phyloP scores from a whole-genome alignment of 1,140 invertebrate species.

The Euura saliciscinereae region DNA sequence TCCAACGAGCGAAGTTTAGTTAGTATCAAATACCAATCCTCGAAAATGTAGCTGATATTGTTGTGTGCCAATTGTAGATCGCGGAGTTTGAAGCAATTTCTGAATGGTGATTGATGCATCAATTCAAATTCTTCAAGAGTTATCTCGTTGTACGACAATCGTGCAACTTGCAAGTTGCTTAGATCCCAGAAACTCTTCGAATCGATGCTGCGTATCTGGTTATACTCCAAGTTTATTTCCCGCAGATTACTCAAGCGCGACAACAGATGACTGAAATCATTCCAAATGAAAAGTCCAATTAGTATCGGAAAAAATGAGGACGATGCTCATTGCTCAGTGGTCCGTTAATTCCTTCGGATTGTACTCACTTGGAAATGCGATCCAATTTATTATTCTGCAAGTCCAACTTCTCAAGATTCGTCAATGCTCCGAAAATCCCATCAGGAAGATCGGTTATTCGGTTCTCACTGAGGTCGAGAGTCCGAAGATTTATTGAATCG shows the following conservation, averaged over 20 bases:
- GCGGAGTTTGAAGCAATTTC: constrained; percentile 57
- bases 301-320: background rate
- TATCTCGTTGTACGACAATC: constrained; percentile 63
- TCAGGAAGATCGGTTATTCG: constrained; percentile 60
- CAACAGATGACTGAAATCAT: constrained; percentile 47
- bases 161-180: constrained; percentile 50
- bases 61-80: constrained; percentile 68
- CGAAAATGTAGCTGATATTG: constrained; percentile 62
- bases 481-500: constrained; percentile 62
- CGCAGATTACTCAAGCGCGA: constrained; percentile 34
- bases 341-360: background rate
- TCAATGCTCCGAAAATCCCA: constrained; percentile 59
- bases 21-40: constrained; percentile 62
- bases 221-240: constrained; percentile 54
- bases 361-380: constrained; percentile 60
- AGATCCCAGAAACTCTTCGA: constrained; percentile 48
- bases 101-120: constrained; percentile 58
- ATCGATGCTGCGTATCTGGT: constrained; percentile 51
- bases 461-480: constrained; percentile 65
- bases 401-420: constrained; percentile 59
- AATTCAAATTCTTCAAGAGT: constrained; percentile 40
- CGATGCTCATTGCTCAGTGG: background rate
- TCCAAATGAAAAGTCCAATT: constrained; percentile 9
- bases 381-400: constrained; percentile 62
- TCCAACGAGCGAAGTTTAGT: constrained; percentile 61